Conservation (phyloP, 64 coral and sea anemone species). For the Porites lutea region DNA sequence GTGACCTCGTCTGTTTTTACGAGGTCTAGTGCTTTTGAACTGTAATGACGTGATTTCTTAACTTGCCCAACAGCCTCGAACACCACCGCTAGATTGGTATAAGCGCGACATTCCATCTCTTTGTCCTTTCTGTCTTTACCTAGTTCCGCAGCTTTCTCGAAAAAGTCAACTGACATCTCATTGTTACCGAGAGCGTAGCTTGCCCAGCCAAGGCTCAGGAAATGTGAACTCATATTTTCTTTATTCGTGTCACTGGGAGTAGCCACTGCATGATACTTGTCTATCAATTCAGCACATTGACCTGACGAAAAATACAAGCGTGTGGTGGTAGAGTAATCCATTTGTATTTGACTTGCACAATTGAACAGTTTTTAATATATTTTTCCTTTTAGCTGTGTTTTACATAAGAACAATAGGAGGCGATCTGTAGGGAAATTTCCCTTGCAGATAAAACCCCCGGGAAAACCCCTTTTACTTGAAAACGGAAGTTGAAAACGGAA, state of each 20-base stretch:
- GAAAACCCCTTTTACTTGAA: no score
- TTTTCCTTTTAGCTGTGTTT: no score
- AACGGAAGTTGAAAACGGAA: no score
- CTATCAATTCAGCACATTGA: no score
- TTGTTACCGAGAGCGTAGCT: neutral
- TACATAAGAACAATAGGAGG: no score
- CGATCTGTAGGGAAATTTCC: no score
- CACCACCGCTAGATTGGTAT: neutral
- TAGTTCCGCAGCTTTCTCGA: neutral
- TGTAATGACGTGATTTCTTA: neutral
- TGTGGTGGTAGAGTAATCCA: no score
- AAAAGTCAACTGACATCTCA: neutral
- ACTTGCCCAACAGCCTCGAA: neutral
- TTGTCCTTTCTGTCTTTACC: neutral
- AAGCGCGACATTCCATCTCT: neutral
- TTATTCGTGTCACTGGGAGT: neutral
- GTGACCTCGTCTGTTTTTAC: neutral
- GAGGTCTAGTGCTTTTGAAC: neutral
- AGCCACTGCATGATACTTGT: no score
- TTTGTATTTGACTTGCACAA: no score
- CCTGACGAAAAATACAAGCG: no score
- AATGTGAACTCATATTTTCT: neutral
- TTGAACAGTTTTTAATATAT: no score
- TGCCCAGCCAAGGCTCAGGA: neutral
- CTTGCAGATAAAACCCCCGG: no score